Evolutionary conservation across 2,797 vertebrate genomes (phyloP), one percentile per base, ranked within the genome.

Genomic region (Coccyzus lansbergi): DNA sequence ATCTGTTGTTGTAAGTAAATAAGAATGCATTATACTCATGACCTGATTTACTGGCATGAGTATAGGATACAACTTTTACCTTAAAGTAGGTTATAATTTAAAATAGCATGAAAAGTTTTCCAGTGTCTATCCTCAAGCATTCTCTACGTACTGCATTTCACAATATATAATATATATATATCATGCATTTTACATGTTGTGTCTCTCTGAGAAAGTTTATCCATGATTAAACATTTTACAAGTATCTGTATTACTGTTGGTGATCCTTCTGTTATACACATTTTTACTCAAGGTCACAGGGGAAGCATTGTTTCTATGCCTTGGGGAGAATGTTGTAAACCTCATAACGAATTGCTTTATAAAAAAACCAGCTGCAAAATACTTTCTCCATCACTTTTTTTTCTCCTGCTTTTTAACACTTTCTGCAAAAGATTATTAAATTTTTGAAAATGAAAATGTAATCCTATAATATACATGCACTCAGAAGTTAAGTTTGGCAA

Each of bases 261-360:
- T 40, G 70, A 91, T 86, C 44, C 25, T 67, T 74, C 68, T 0
- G 2, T 87, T 69, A 51, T 62, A 79, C 81, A 88, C 86, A 72
- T 38, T 88, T 91, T 88, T 90, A 78, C 11, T 81, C 11, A 9
- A 76, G 77, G 90, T 91, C 85, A 93, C 83, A 78, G 85, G 76
- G 38, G 62, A 90, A 91, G 24, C 63, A 79, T 89, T 91, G 59
- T 93, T 92, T 86, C 70, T 79, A 4, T 80, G 72, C 74, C 83
- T 94, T 93, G 83, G 90, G 38, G 94, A 94, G 88, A 92, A 90
- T 86, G 80, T 36, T 92, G 87, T 96, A 90, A 96, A 90, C 38
- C 31, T 90, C 48, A 5, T 33, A 83, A 58, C 17, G 75, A 64
- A 22, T 34, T 92, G 48, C 51, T 95, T 90, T 84, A 69, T 76